A percentile compares a stretch with the other conserved stretches of the same genome.
These are phyloP conservation scores for Phalanger gymnotis DNA, from an alignment of 2,797 vertebrate genomes.

Conservation along the genomic window DNA sequence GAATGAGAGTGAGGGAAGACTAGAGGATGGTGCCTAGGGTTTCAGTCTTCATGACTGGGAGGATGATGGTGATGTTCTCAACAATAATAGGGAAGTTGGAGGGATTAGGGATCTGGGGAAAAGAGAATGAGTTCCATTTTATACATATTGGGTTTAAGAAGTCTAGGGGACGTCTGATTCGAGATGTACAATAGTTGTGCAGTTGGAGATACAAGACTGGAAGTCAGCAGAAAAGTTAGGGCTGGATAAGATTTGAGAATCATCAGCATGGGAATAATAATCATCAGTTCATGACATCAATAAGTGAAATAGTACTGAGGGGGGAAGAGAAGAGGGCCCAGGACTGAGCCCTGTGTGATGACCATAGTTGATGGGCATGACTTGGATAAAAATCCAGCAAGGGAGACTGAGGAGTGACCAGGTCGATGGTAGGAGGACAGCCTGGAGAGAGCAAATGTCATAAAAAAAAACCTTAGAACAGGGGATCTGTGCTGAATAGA, in stretches of 20 bases:
- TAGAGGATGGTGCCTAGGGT: background rate
- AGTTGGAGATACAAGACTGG: background rate
- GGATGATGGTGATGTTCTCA: background rate
- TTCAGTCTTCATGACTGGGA: background rate
- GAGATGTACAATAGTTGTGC: background rate
- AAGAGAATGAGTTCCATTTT: background rate
- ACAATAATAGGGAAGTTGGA: background rate
- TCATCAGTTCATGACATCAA: background rate
- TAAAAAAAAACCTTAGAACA: background rate
- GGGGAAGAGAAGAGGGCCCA: background rate
- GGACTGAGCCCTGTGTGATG: background rate
- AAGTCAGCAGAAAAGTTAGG: background rate
- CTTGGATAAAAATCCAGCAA: background rate
- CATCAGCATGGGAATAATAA: background rate
- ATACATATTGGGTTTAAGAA: background rate
- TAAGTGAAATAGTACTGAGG: background rate
- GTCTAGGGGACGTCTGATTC: background rate
- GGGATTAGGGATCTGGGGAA: background rate
- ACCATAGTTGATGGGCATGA: background rate
- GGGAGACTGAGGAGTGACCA: background rate
- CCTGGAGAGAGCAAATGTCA: background rate
- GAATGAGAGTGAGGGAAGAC: background rate
- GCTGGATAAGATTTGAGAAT: background rate
- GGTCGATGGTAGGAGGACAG: background rate
- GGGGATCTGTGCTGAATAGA: background rate